Evolutionary conservation across 1,140 invertebrate species (phyloP).

Genomic region (Sinonovacula constricta): DNA sequence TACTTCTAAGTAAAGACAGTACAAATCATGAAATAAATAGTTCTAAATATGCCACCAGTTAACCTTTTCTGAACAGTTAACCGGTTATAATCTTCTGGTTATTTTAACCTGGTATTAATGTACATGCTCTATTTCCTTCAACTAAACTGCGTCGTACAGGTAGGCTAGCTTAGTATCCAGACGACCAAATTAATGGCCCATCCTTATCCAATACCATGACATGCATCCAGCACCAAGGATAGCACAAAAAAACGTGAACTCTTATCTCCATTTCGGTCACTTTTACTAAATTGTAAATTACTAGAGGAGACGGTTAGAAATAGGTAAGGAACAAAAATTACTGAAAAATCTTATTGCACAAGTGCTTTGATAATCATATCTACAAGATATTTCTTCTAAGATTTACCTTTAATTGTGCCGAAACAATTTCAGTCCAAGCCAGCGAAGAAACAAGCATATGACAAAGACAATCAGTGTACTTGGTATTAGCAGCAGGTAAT

Average conservation of each 20-base stretch:
- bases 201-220: too few species aligned
- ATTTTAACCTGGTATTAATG: too few species aligned
- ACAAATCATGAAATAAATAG: too few species aligned
- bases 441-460: conserved; percentile 42
- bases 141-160: too few species aligned
- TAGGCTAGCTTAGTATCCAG: too few species aligned
- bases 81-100: too few species aligned
- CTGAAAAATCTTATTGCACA: neutral
- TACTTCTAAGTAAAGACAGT: too few species aligned
- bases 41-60: too few species aligned
- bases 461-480: conserved; percentile 51
- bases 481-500: conserved; percentile 51
- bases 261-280: too few species aligned
- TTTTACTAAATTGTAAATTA: neutral
- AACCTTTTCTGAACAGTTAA: too few species aligned
- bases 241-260: neutral
- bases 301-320: neutral
- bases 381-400: neutral
- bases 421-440: conserved; percentile 55
- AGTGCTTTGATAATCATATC: neutral
- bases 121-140: too few species aligned
- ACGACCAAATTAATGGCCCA: too few species aligned
- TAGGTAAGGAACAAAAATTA: neutral
- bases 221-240: neutral
- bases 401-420: conserved; percentile 41